These are phyloP conservation scores for Anser cygnoides DNA, from an alignment of 2,113 vertebrate genomes.

Conservation along the genomic window DNA sequence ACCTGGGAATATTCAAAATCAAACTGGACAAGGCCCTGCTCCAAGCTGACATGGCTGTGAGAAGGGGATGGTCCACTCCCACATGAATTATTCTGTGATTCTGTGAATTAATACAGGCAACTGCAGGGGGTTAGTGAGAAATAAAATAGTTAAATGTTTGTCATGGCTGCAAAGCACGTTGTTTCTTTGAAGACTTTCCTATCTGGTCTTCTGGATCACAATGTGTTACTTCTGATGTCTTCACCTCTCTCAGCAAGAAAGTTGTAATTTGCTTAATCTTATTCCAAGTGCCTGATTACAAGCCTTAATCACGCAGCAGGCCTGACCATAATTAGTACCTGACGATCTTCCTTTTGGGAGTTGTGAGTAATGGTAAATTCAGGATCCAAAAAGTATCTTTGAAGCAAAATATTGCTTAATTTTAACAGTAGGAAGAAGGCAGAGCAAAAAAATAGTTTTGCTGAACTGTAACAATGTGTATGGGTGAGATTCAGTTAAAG, in stretches of 20 bases:
- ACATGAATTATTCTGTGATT: background rate
- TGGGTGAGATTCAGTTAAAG: background rate
- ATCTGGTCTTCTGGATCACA: background rate
- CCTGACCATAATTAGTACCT: constrained; percentile 15
- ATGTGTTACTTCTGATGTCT: background rate
- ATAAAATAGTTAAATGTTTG: background rate
- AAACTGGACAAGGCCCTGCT: background rate
- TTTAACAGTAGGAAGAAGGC: background rate
- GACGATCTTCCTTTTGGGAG: background rate
- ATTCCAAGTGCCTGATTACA: constrained; percentile 45
- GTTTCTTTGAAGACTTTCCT: background rate
- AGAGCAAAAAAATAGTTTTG: background rate
- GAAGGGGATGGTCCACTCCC: fast-evolving
- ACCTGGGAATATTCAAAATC: background rate
- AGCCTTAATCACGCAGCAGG: constrained; percentile 41
- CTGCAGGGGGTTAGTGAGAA: background rate
- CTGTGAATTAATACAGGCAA: background rate
- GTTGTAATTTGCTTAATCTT: constrained; percentile 37
- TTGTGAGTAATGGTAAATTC: background rate
- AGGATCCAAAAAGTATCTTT: background rate
- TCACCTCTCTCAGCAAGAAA: constrained; percentile 19
- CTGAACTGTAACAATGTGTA: background rate
- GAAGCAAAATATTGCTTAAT: background rate
- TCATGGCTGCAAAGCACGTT: background rate
- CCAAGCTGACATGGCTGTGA: background rate